Evolutionary conservation across 2,113 vertebrate species (phyloP), one percentile per base, ranked within the genome.

Genomic region (Semicossyphus pulcher): DNA sequence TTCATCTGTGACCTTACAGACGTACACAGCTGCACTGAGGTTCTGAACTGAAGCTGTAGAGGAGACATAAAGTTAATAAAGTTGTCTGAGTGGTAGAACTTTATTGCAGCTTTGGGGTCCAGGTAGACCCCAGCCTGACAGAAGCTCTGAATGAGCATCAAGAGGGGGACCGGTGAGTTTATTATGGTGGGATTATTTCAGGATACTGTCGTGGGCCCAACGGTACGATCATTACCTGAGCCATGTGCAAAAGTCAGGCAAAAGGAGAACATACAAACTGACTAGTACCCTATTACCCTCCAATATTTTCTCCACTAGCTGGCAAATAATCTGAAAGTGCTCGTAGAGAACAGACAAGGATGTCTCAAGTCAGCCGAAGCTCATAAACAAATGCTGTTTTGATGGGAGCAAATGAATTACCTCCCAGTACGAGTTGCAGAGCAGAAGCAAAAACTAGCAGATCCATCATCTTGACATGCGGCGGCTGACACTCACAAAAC

Each of bases 1-100:
- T 48, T 78, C 68, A 74, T 77, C 72, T 59, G 72, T 57, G 77
- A 84, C 81, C 77, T 76, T 54, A 79, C 47, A 45, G 37, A 59
- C 68, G n/a, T 4, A 58, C 59, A 42, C 79, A 77, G 56, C 44
- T 83, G 75, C 9, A 42, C 56, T 1, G 53, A 61, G 52, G 34
- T 36, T 41, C 39, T 41, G 23, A 52, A 28, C 64, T 63, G 25
- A 26, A n/a, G n/a, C n/a, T n/a, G n/a, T n/a, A n/a, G n/a, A n/a
- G n/a, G n/a, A n/a, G n/a, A n/a, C n/a, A n/a, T n/a, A n/a, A n/a
- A n/a, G n/a, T n/a, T n/a, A 15, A 14, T 26, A 2, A 77, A 32
- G 58, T 71, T 29, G 48, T 54, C 34, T 23, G 10, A 36, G 53
- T 44, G 29, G 16, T 28, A 44, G 36, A 47, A 64, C 37, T 56